A percentile compares a stretch with the other conserved stretches of the same genome.
Conservation (phyloP, 2,888 invertebrate species). For the Drosophila monieri region DNA sequence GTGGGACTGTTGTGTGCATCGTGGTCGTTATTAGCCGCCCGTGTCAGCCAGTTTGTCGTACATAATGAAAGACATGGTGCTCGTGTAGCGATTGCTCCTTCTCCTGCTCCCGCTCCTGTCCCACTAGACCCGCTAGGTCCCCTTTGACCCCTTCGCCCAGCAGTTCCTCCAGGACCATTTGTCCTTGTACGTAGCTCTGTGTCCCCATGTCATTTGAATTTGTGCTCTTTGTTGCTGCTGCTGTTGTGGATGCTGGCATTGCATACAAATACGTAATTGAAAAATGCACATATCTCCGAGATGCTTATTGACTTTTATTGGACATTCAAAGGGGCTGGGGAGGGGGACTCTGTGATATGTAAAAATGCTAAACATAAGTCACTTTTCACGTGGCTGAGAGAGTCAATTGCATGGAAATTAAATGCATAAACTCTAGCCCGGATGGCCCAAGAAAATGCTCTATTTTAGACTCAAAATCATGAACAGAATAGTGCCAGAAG, state of each 20-base stretch:
- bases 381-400: constrained; percentile 17
- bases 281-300: constrained; percentile 71
- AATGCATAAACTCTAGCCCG: constrained; percentile 33
- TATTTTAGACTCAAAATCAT: constrained; percentile 1
- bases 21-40: constrained; percentile 69
- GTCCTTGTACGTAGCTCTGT: constrained; percentile 5
- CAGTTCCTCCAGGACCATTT: neutral
- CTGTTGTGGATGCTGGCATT: constrained; percentile 40
- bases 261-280: constrained; percentile 69
- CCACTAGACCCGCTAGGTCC: neutral
- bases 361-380: constrained; percentile 38
- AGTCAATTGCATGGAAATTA: constrained; percentile 44
- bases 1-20: constrained; percentile 20
- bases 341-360: constrained; percentile 3
- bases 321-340: constrained; percentile 57
- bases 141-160: neutral
- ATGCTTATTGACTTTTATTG: constrained; percentile 75
- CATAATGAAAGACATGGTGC: constrained; percentile 76
- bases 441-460: constrained; percentile 10
- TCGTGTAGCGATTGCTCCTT: constrained; percentile 59
- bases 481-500: neutral
- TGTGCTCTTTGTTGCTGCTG: constrained; percentile 56
- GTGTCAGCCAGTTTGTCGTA: constrained; percentile 77
- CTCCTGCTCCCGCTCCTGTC: neutral
- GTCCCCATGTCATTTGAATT: constrained; percentile 72